These are phyloP conservation scores for Acipenser ruthenus DNA, from an alignment of 2,797 vertebrate species.

Conservation along the genomic window DNA sequence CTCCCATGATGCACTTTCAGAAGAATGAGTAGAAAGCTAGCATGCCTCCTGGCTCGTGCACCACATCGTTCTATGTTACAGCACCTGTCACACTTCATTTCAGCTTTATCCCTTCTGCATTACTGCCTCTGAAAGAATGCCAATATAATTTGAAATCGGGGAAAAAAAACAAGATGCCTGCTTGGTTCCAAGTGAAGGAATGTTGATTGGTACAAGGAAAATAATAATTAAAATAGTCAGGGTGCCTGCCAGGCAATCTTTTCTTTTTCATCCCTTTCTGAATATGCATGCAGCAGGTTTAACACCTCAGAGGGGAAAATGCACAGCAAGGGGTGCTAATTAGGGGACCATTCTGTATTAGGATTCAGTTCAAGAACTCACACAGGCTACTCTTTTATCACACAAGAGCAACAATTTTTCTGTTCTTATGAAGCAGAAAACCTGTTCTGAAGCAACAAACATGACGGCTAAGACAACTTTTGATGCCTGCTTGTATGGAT, in stretches of 20 bases:
- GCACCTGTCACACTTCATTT: constrained; percentile 4
- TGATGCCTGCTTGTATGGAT: too few relatives aligned
- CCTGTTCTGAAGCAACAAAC: too few relatives aligned
- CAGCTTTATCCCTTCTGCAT: background rate
- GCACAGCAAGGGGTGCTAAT: background rate
- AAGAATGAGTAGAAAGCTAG: background rate
- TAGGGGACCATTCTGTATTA: too few relatives aligned
- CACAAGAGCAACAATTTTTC: too few relatives aligned
- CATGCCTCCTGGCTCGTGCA: background rate
- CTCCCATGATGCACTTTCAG: background rate
- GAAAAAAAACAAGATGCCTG: background rate
- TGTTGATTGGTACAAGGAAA: background rate
- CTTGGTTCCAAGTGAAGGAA: background rate
- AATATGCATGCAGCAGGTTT: background rate
- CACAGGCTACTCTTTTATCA: too few relatives aligned
- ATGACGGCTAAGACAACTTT: too few relatives aligned
- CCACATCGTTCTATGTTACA: background rate
- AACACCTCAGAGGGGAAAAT: background rate
- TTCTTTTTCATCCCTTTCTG: background rate
- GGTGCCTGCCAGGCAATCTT: background rate
- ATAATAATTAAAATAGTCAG: background rate
- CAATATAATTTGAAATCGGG: constrained; percentile 1
- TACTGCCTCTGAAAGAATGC: constrained; percentile 3
- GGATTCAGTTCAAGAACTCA: too few relatives aligned
- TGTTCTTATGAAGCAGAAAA: too few relatives aligned